Conservation (phyloP, 1,140 invertebrate species). For the Whitmania pigra region DNA sequence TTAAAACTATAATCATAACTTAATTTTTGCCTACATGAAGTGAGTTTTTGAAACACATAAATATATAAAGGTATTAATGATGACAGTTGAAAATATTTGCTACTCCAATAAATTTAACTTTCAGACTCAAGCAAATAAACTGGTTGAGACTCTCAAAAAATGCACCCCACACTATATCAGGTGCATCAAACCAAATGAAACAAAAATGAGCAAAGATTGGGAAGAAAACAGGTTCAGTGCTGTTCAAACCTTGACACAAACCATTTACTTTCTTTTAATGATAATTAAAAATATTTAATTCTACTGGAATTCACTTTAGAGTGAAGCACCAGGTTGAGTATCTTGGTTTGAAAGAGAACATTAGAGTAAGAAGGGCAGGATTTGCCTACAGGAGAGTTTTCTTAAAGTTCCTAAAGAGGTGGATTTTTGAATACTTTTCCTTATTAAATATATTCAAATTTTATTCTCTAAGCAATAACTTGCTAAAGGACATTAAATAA, state of each 20-base stretch:
- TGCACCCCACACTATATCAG: constrained; percentile 58
- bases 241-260: neutral
- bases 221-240: constrained; percentile 44
- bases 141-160: constrained; percentile 57
- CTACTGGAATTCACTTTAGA: neutral
- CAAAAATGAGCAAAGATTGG: constrained; percentile 61
- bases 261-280: neutral
- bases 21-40: neutral
- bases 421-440: neutral
- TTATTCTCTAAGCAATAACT: too few relatives aligned
- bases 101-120: too few relatives aligned
- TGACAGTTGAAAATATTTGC: too few relatives aligned
- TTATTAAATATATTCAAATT: neutral
- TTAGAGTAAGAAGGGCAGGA: constrained; percentile 75
- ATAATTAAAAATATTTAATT: neutral
- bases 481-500: too few relatives aligned
- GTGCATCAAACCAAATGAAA: constrained; percentile 68
- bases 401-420: constrained; percentile 70
- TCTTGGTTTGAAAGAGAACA: constrained; percentile 81
- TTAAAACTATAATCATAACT: neutral
- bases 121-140: constrained; percentile 54
- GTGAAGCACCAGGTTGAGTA: constrained; percentile 65
- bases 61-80: too few relatives aligned
- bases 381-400: constrained; percentile 85
- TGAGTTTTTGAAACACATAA: neutral